phyloP scores from a whole-genome alignment of 2,113 vertebrate genomes.

The Protomyctophum bolini region DNA sequence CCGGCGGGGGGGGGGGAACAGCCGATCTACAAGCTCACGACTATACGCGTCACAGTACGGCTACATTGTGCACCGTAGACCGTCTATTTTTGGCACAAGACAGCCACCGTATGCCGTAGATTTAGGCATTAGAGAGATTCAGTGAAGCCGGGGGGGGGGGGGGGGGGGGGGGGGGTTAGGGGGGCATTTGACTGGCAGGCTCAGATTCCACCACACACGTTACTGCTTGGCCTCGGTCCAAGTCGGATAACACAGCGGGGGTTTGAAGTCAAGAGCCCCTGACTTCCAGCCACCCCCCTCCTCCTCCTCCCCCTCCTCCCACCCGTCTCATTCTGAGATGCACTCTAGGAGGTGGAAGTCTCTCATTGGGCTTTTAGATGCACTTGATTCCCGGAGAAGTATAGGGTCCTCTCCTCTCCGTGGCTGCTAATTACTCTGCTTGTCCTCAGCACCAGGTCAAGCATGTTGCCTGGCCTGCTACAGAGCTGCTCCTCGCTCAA shows the following conservation, averaged over 20 bases:
- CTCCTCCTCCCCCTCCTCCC: background rate
- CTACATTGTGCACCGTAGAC: too few species aligned
- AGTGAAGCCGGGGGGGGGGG: slow-evolving; percentile 29
- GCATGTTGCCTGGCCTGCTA: slow-evolving; percentile 66
- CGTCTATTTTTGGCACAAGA: too few species aligned
- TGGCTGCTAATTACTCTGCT: slow-evolving; percentile 70
- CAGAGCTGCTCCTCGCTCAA: slow-evolving; percentile 61
- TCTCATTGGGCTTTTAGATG: slow-evolving; percentile 56
- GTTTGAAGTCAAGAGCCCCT: slow-evolving; percentile 21
- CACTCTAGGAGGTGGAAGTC: slow-evolving; percentile 66
- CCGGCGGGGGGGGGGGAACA: too few species aligned
- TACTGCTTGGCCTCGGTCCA: slow-evolving; percentile 37
- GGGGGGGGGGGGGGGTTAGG: background rate
- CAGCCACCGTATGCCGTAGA: too few species aligned
- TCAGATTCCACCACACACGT: slow-evolving; percentile 17
- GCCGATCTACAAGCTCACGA: too few species aligned
- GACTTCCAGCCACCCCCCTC: background rate
- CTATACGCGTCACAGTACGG: too few species aligned
- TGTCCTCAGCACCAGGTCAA: slow-evolving; percentile 78
- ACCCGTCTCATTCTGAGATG: slow-evolving; percentile 42
- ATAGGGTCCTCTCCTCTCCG: slow-evolving; percentile 57
- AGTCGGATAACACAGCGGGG: slow-evolving; percentile 56
- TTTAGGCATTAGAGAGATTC: background rate
- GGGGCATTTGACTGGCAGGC: background rate
- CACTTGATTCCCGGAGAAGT: slow-evolving; percentile 47